Evolutionary conservation across 2,888 invertebrate genomes (phyloP).

Genomic region (Nephrotoma flavescens): DNA sequence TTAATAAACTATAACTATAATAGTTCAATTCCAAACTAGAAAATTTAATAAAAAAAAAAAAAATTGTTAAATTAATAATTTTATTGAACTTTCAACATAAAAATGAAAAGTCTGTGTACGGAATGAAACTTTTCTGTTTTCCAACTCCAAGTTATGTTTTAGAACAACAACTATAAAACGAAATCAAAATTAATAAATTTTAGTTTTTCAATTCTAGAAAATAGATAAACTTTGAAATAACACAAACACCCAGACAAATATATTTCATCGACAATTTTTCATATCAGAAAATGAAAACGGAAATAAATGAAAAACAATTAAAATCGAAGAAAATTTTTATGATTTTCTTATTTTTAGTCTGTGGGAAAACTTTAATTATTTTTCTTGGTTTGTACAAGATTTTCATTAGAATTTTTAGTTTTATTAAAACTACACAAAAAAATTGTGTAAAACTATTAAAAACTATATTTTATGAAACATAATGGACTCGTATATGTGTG

Average conservation of each 20-base stretch:
- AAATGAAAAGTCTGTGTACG: background rate
- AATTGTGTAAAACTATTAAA: background rate
- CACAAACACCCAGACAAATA: background rate
- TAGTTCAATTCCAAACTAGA: background rate
- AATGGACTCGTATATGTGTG: background rate
- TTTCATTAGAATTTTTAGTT: background rate
- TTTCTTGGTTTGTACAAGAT: background rate
- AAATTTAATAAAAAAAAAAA: background rate
- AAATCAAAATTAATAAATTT: background rate
- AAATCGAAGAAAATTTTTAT: background rate
- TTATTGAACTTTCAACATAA: background rate
- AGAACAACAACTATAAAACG: background rate
- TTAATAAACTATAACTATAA: background rate
- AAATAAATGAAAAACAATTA: background rate
- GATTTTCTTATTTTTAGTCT: background rate
- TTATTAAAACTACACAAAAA: background rate
- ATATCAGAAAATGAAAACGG: background rate
- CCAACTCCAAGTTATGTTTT: background rate
- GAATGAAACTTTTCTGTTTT: background rate
- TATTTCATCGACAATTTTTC: background rate
- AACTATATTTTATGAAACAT: background rate
- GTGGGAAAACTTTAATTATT: background rate
- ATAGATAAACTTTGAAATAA: background rate
- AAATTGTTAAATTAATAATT: background rate
- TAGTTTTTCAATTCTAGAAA: background rate